Percentiles rank a stretch among this genome's conserved stretches.
phyloP scores from a whole-genome alignment of 2,113 vertebrate species.

The Tachysurus fulvidraco region DNA sequence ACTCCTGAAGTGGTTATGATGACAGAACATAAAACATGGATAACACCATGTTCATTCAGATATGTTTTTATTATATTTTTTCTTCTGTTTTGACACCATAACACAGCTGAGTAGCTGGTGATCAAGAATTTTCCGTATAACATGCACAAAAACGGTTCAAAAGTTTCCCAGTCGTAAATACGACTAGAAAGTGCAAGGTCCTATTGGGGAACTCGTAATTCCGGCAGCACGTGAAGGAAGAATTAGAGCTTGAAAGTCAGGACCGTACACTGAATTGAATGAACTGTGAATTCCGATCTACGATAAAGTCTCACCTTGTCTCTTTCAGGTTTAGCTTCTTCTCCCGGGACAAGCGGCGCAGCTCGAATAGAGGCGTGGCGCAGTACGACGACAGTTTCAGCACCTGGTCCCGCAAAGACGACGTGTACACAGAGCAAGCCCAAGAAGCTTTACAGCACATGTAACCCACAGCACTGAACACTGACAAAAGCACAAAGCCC shows the following conservation, averaged over 20 bases:
- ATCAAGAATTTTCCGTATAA: too few species aligned
- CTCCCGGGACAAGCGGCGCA: conserved; percentile 88
- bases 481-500: conserved; percentile 9
- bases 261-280: not conserved
- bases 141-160: too few species aligned
- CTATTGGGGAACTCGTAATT: too few species aligned
- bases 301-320: not conserved
- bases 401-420: conserved; percentile 81
- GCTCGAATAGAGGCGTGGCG: conserved; percentile 71
- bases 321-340: conserved; percentile 94
- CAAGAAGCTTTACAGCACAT: conserved; percentile 93
- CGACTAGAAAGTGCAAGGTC: too few species aligned
- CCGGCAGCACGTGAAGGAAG: too few species aligned
- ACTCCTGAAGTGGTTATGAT: too few species aligned
- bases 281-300: not conserved
- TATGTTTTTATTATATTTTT: too few species aligned
- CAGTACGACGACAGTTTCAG: conserved; percentile 74
- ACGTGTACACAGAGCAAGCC: conserved; percentile 88
- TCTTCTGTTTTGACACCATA: too few species aligned
- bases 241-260: not conserved
- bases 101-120: too few species aligned
- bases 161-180: too few species aligned
- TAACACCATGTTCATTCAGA: too few species aligned
- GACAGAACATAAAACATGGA: too few species aligned
- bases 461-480: conserved; percentile 66